phyloP scores from a whole-genome alignment of 2,797 vertebrate genomes.

The Darevskia nairensis region DNA sequence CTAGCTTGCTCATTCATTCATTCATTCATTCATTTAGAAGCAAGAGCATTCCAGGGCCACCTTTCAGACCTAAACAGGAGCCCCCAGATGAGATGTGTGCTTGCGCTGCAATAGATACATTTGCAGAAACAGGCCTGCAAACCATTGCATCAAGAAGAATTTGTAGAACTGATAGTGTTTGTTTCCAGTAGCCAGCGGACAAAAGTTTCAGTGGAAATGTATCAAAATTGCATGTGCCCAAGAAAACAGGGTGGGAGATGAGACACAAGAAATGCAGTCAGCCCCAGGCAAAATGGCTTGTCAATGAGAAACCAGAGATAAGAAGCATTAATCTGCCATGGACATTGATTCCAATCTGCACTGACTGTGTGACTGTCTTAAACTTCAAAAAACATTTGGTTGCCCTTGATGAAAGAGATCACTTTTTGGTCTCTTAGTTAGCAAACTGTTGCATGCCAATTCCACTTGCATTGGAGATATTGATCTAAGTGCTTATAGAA shows the following conservation, averaged over 20 bases:
- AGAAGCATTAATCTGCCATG: slow-evolving; percentile 68
- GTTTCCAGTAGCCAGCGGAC: not conserved
- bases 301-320: slow-evolving; percentile 59
- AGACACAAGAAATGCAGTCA: slow-evolving; percentile 56
- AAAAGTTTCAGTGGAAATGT: slow-evolving; percentile 38
- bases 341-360: slow-evolving; percentile 63
- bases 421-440: slow-evolving; percentile 14
- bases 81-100: not conserved
- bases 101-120: slow-evolving; percentile 26
- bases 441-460: slow-evolving; percentile 8
- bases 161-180: slow-evolving; percentile 33
- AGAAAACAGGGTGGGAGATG: slow-evolving; percentile 53
- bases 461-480: not conserved
- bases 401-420: slow-evolving; percentile 55
- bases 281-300: slow-evolving; percentile 50
- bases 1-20: not conserved
- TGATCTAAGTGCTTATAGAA: slow-evolving; percentile 18
- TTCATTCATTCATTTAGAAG: too few species aligned
- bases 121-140: slow-evolving; percentile 11
- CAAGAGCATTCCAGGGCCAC: too few species aligned
- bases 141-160: not conserved
- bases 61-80: too few species aligned
- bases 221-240: slow-evolving; percentile 48
- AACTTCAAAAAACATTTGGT: slow-evolving; percentile 63
- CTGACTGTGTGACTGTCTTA: slow-evolving; percentile 52